Evolutionary conservation across 2,113 vertebrate species (phyloP), one percentile per base, ranked within the genome.

Genomic region (Mesocricetus auratus): DNA sequence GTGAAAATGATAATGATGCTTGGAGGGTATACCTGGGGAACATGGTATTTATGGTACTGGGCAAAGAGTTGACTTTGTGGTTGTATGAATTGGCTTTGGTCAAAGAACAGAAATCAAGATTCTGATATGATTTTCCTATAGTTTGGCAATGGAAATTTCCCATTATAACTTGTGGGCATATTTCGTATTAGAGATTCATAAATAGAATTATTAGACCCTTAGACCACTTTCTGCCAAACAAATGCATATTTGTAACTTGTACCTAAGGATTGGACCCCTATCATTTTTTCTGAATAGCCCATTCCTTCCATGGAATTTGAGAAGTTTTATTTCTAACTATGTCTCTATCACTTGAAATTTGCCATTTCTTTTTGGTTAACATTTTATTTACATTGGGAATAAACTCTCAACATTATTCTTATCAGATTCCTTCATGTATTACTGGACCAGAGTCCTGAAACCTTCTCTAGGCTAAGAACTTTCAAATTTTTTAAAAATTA

Each of bases 1-100:
- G 87, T 90, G 81, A 97, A 96, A 97, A 95, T 96, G 77, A 95
- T 92, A 94, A 93, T 82, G 71, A 77, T 92, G 39, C 93, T 86
- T 50, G 75, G 66, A 89, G 91, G 56, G 53, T 62, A 22, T 92
- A 60, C 47, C 78, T 92, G 74, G 53, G 68, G 92, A 93, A 78
- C 68, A 45, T 83, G 21, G 45, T 78, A 75, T 97, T 88, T 66
- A 86, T 88, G 91, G 64, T 95, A 29, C 74, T 50, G 31, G 53
- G 64, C 71, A 90, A 77, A 92, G 74, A 79, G 42, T 78, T 92
- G 47, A n/a, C 10, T 0, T 47, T 93, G 85, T 31, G 39, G 58
- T 93, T 7, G 0, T 75, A 79, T 96, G 92, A 97, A 96, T 58
- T 94, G 89, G 42, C 79, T 93, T 98, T 97, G 95, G 74, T 96